Base-by-base conservation (phyloP, 2,113 vertebrate species). In the Pica pica region DNA sequence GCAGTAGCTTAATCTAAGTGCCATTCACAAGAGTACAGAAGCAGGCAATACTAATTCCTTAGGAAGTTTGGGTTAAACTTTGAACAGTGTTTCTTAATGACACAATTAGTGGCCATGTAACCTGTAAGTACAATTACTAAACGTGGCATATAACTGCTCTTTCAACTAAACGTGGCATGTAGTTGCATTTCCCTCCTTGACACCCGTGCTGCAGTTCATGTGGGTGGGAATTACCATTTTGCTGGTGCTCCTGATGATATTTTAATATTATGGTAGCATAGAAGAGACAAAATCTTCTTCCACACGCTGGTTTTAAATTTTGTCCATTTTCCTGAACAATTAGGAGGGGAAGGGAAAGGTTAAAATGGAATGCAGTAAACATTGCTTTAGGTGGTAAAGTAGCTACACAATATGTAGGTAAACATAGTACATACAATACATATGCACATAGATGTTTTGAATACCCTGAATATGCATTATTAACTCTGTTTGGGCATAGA, bases 341-440 rank as follows among this genome's bases (percentile, higher is more conserved):
- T 53, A 37, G 35, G 28, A 60, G 31, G 28, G 10, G 7, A 47
- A 71, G 7, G 44, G 33, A 42, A 61, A 37, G 23, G 39, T 35
- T 71, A 46, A 46, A 81, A 89, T 33, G 28, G 13, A 56, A 3
- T 0, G 0, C 30, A 37, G 22, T 67, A 74, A 46, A 55, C 19
- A 3, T 24, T 6, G 4, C 37, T 77, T 44, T 65, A 57, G 50
- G 12, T 52, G 12, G 37, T 64, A 16, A 49, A 85, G 14, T 60
- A 52, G 23, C 16, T 60, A 6, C 27, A 17, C 16, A 28, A 2
- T 22, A 41, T 1, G 0, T 7, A 15, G 41, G 4, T 50, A 52
- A 57, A 9, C 70, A 7, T 1, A 50, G 14, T 42, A 12, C 16
- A 1, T 28, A 7, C 0, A 9, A 11, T 65, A 20, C 2, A 5